Evolutionary conservation across 2,888 invertebrate genomes (phyloP).

Genomic region (Celastrina argiolus): DNA sequence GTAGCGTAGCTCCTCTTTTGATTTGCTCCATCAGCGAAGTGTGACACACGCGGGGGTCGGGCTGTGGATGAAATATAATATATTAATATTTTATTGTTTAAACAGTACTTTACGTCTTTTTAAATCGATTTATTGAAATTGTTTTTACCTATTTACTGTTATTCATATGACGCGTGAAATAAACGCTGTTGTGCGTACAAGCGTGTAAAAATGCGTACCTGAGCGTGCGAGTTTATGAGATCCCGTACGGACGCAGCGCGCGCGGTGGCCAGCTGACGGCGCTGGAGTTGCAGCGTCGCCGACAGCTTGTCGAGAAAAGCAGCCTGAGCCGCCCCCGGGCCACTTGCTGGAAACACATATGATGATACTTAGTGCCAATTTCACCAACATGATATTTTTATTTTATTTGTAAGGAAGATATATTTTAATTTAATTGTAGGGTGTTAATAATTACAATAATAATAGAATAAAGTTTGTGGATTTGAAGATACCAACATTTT

Average conservation of each 20-base stretch:
- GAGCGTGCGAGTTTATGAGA: slow-evolving; percentile 84
- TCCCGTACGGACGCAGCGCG: slow-evolving; percentile 83
- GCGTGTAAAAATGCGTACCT: slow-evolving; percentile 55
- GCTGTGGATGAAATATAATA: slow-evolving; percentile 65
- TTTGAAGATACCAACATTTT: too few relatives aligned
- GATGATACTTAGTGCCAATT: neutral
- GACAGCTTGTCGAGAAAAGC: slow-evolving; percentile 88
- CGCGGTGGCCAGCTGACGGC: slow-evolving; percentile 65
- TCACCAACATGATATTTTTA: too few relatives aligned
- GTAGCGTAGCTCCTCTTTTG: slow-evolving; percentile 89
- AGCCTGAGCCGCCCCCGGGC: slow-evolving; percentile 53
- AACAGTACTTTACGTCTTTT: too few relatives aligned
- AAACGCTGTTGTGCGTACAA: neutral
- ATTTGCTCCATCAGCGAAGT: slow-evolving; percentile 97
- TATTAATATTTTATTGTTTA: too few relatives aligned
- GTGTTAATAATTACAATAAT: too few relatives aligned
- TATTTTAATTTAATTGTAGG: too few relatives aligned
- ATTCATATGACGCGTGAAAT: too few relatives aligned
- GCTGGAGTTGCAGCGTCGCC: slow-evolving; percentile 82
- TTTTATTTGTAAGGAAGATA: too few relatives aligned
- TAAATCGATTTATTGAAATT: too few relatives aligned
- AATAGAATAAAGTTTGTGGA: too few relatives aligned
- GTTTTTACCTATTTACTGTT: too few relatives aligned
- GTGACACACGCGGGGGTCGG: slow-evolving; percentile 87
- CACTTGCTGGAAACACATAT: slow-evolving; percentile 21